phyloP scores from a whole-genome alignment of 2,113 vertebrate genomes.

The Colossoma macropomum region DNA sequence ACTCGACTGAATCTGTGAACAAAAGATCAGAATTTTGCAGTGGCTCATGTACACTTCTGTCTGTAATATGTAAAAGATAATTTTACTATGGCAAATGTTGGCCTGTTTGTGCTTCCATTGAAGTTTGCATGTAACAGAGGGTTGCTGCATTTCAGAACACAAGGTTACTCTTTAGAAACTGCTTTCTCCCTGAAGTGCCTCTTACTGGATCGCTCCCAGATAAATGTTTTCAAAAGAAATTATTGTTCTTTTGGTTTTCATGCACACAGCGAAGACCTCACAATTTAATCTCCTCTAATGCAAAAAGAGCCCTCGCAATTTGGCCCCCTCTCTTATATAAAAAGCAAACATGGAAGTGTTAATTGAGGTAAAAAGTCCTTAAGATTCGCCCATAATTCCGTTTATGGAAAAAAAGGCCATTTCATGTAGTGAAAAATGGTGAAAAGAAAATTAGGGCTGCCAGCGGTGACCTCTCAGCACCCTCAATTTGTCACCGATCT shows the following conservation, averaged over 20 bases:
- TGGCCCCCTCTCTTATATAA: conserved; percentile 50
- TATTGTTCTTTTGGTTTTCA: conserved; percentile 83
- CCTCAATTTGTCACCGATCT: conserved; percentile 90
- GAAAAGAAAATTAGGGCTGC: conserved; percentile 68
- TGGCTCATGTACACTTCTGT: background rate
- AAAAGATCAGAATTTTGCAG: conserved; percentile 23
- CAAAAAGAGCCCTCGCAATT: conserved; percentile 58
- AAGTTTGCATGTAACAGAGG: conserved; percentile 17
- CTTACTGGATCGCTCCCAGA: conserved; percentile 78
- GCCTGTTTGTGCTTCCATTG: conserved; percentile 30
- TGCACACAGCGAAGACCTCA: conserved; percentile 69
- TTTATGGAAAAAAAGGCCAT: conserved; percentile 80
- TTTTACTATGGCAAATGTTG: conserved; percentile 37
- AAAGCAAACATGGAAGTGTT: conserved; percentile 73
- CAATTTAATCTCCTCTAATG: conserved; percentile 65
- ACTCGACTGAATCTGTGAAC: conserved; percentile 18
- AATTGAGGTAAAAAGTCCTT: conserved; percentile 81
- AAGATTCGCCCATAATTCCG: conserved; percentile 78
- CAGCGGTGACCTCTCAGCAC: conserved; percentile 71
- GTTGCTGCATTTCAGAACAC: conserved; percentile 52
- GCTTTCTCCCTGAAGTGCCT: conserved; percentile 83
- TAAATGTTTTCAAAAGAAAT: conserved; percentile 84
- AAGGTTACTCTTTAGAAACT: conserved; percentile 85
- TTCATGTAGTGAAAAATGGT: conserved; percentile 70
- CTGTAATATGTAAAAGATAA: conserved; percentile 50